Base-by-base conservation (phyloP, 2,888 invertebrate species). In the Aspidiotus rigidus region DNA sequence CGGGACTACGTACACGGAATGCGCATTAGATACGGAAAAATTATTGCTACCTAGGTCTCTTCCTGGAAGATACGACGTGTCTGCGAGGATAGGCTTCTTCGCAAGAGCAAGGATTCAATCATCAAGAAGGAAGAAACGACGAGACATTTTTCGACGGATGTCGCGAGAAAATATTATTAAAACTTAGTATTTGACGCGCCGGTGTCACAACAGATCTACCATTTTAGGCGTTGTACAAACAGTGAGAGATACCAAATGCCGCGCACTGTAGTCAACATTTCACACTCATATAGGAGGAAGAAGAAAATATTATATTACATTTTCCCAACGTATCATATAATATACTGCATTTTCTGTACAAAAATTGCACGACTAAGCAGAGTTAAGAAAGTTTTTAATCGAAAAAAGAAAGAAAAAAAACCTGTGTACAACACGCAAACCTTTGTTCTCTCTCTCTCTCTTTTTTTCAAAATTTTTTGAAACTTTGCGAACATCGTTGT, bases 101-200 rank as follows among this genome's bases (percentile, higher is more conserved):
- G 28, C 28, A 28, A 28, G 28, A 28, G 28, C 5, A 28, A 28
- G 5, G 28, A 28, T 28, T 28, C 5, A 28, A 5, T 28, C 28
- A 28, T 28, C 28, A 28, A 28, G 5, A 28, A 28, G 28, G 28
- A 28, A 28, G 28, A 28, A 28, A 28, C 28, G 28, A 28, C 2
- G 28, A 28, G 28, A 28, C 28, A 28, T 28, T 28, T 59, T 39
- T 59, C 17, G 39, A 59, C 59, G 59, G 59, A 59, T 39, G 59
- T 59, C 10, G n/a, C n/a, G 7, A 59, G 28, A 59, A 59, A 59
- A 2, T 17, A 28, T 9, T 59, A 1, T 39, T 39, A 39, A 39
- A 59, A 28, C 3, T 49, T 39, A 59, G 59, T 39, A 59, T 28
- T 59, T 59, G 28, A 59, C 59, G 39, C 28, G 39, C 59, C 59